Evolutionary conservation across 2,888 invertebrate genomes (phyloP), one percentile per base, ranked within the genome.

Genomic region (Helobdella robusta): DNA sequence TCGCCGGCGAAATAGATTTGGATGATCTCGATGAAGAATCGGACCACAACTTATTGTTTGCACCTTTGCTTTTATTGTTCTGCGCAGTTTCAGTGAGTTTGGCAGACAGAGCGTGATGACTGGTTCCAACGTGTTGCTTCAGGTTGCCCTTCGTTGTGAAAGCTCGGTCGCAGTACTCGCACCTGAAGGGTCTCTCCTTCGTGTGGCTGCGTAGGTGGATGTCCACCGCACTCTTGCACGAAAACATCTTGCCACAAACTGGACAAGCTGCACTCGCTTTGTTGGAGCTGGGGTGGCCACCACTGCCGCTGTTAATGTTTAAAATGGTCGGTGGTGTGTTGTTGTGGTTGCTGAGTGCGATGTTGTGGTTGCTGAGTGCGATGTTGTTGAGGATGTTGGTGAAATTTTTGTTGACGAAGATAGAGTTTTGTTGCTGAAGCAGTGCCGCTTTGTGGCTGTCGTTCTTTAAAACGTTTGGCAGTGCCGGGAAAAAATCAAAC

Each of bases 141-240:
- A 95, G 92, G 82, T 95, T 95, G 67, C 94, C 95, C 89, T 91
- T 93, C 73, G 94, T 95, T 70, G 94, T 92, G 83, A 94, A 91
- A 77, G 89, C 89, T 76, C 91, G 84, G 80, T 92, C 91, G 82
- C 92, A 92, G 76, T 90, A 87, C 75, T 86, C 86, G 83, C 93
- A 93, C 81, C 92, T 92, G 84, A 91, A 95, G 70, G 97, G 97
- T 66, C 95, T 86, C 83, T 94, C 92, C 77, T 95, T 93, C 73
- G 94, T 94, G 81, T 95, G 95, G 70, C 92, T 93, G 75, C 94
- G 86, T 82, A 93, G 89, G 84, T 95, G 95, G 79, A 95, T 94
- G 84, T 94, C 94, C 79, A 95, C 84, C 72, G 94, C 93, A 70
- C 91, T 90, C 82, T 91, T 85, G 84, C 91, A 94, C 76, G 94